phyloP scores from a whole-genome alignment of 2,113 vertebrate species.

The Fulica atra region DNA sequence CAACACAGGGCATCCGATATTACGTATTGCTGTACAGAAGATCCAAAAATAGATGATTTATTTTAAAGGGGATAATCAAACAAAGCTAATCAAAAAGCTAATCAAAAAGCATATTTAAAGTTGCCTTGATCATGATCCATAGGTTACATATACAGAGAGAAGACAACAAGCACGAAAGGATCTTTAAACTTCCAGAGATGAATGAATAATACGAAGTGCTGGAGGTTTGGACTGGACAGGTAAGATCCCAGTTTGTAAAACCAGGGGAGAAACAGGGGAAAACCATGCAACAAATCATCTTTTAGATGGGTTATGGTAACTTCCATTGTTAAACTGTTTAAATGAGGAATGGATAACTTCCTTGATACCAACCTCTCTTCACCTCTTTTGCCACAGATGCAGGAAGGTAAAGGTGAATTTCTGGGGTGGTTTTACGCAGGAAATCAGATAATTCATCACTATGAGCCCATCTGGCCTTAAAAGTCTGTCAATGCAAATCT shows the following conservation, averaged over 20 bases:
- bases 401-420: not conserved
- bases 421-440: not conserved
- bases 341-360: not conserved
- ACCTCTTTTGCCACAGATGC: not conserved
- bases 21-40: not conserved
- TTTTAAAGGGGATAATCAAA: conserved; percentile 55
- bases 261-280: not conserved
- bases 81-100: conserved; percentile 61
- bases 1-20: not conserved
- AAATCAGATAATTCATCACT: not conserved
- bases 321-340: not conserved
- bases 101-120: conserved; percentile 57
- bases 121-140: conserved; percentile 36
- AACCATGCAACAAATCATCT: not conserved
- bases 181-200: not conserved
- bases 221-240: not conserved
- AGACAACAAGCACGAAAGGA: not conserved
- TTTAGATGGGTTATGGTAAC: not conserved
- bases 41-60: conserved; percentile 56
- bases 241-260: not conserved
- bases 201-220: not conserved
- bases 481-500: not conserved
- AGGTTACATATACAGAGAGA: not conserved
- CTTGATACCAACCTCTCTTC: not conserved
- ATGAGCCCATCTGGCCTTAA: not conserved